phyloP scores from a whole-genome alignment of 2,888 invertebrate genomes.

The Masnerella sp. region DNA sequence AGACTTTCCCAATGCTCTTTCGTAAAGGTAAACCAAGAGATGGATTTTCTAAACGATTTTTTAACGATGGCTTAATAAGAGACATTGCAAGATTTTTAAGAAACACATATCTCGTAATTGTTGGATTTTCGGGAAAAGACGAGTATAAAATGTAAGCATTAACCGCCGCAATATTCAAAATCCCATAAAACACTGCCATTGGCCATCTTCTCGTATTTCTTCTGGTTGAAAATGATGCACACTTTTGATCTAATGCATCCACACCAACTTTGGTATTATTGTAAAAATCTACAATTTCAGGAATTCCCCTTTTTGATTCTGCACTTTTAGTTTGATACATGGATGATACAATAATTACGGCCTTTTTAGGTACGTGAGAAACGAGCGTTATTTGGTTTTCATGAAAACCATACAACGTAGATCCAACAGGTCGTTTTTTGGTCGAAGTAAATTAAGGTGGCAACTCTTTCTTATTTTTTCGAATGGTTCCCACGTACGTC shows the following conservation, averaged over 20 bases:
- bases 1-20: not conserved
- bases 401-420: constrained; percentile 3
- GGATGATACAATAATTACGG: constrained; percentile 55
- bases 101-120: constrained; percentile 1
- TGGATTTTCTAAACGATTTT: not conserved
- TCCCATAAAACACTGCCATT: constrained; percentile 9
- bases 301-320: constrained; percentile 19
- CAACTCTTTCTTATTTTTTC: constrained; percentile 58
- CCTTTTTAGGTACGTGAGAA: constrained; percentile 66
- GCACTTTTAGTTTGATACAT: constrained; percentile 49
- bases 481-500: constrained; percentile 59
- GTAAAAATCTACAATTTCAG: constrained; percentile 3
- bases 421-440: constrained; percentile 22
- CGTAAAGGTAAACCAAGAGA: not conserved
- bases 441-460: constrained; percentile 25
- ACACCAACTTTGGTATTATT: constrained; percentile 13
- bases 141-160: constrained; percentile 8
- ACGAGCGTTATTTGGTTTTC: constrained; percentile 53
- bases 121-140: not conserved
- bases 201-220: constrained; percentile 7
- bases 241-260: constrained; percentile 4
- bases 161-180: constrained; percentile 2
- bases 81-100: constrained; percentile 10
- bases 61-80: not conserved
- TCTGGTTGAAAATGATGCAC: not conserved